phyloP scores from a whole-genome alignment of 2,888 invertebrate genomes.

The Lochmaea capreae region DNA sequence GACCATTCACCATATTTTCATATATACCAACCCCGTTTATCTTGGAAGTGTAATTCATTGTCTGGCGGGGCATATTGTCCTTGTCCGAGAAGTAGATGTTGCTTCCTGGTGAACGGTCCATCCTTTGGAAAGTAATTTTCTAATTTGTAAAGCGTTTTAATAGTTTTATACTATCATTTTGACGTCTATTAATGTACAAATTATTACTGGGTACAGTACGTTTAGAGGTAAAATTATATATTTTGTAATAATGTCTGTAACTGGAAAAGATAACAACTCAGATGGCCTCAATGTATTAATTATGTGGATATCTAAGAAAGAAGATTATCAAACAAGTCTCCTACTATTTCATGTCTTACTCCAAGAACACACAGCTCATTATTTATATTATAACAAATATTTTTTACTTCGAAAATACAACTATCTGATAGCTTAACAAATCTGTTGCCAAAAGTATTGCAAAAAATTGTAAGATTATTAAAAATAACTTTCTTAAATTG shows the following conservation, averaged over 20 bases:
- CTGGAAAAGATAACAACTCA: constrained; percentile 18
- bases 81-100: too few species aligned
- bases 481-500: constrained; percentile 37
- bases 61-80: too few species aligned
- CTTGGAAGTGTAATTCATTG: too few species aligned
- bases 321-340: constrained; percentile 27
- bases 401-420: constrained; percentile 36
- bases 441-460: constrained; percentile 36
- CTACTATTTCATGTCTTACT: constrained; percentile 28
- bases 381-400: constrained; percentile 32
- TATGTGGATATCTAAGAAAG: constrained; percentile 29
- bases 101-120: too few species aligned
- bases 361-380: constrained; percentile 35
- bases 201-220: constrained; percentile 12
- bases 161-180: too few species aligned
- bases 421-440: constrained; percentile 35
- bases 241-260: constrained; percentile 25
- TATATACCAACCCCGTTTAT: too few species aligned
- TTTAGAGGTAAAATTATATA: constrained; percentile 31
- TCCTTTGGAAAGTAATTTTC: too few species aligned
- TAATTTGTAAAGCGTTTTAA: too few species aligned
- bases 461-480: constrained; percentile 28
- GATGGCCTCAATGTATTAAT: constrained; percentile 31
- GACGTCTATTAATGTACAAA: background rate
- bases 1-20: too few species aligned